These are phyloP conservation scores for Pseudomyrmex concolor DNA, from an alignment of 1,140 invertebrate genomes.

Conservation along the genomic window DNA sequence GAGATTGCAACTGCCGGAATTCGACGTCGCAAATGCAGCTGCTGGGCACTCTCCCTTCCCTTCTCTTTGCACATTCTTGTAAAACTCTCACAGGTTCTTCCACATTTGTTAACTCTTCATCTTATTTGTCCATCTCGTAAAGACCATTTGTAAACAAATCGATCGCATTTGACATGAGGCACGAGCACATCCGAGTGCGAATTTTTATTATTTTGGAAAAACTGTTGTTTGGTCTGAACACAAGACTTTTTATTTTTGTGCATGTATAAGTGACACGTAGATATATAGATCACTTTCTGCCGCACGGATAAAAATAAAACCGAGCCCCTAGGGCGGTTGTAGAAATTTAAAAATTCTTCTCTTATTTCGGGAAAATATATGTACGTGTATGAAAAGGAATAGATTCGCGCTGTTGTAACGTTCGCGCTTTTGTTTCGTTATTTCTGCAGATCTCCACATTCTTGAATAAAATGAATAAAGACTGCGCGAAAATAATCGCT, in stretches of 20 bases:
- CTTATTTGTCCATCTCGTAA: too few species aligned
- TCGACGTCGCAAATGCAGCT: neutral
- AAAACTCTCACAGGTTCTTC: too few species aligned
- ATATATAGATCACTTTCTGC: neutral
- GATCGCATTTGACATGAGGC: too few species aligned
- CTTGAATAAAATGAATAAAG: conserved; percentile 6
- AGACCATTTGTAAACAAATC: too few species aligned
- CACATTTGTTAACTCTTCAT: too few species aligned
- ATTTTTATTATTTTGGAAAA: too few species aligned
- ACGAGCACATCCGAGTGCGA: too few species aligned
- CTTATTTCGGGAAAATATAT: conserved; percentile 28
- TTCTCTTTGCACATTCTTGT: too few species aligned
- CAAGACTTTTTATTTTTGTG: too few species aligned
- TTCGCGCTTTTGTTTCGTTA: conserved; percentile 35
- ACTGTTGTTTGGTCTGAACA: too few species aligned
- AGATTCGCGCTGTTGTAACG: neutral
- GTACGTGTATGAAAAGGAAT: neutral
- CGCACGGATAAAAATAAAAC: neutral
- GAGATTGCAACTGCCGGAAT: conserved; percentile 17
- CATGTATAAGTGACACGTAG: too few species aligned
- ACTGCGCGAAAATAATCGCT: neutral
- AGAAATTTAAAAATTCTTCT: conserved; percentile 26
- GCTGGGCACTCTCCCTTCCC: neutral
- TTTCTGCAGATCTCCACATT: conserved; percentile 1
- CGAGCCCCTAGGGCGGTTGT: neutral